Percentiles rank a stretch among this genome's conserved stretches.
Conservation (phyloP, 2,888 invertebrate species). For the Laothoe populi region DNA sequence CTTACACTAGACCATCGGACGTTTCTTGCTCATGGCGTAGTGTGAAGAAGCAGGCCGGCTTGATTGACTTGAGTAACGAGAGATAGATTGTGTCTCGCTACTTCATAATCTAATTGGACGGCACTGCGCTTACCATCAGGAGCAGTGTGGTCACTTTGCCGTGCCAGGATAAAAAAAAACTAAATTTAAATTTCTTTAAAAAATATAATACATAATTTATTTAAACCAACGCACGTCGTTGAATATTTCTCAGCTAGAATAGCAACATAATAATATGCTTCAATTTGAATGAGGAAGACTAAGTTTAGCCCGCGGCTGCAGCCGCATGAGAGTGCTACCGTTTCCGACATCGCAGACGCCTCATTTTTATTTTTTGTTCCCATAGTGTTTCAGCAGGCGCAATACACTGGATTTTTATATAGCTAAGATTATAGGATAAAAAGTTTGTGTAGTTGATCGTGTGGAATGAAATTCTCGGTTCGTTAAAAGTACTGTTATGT, state of each 20-base stretch:
- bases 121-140: no score
- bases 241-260: conserved; percentile 18
- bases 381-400: conserved; percentile 12
- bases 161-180: no score
- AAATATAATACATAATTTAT: conserved; percentile 2
- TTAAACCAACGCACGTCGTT: conserved; percentile 9
- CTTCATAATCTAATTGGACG: no score
- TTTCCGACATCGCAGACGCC: conserved; percentile 22
- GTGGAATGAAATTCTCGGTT: neutral
- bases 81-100: no score
- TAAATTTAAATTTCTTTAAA: no score
- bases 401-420: conserved; percentile 1
- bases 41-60: no score
- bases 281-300: conserved; percentile 58
- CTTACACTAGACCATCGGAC: no score
- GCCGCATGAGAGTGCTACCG: conserved; percentile 23
- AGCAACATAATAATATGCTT: conserved; percentile 43
- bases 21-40: no score
- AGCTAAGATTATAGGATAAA: neutral
- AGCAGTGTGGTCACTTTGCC: no score
- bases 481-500: no score
- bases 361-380: conserved; percentile 20
- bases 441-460: conserved; percentile 6
- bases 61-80: no score
- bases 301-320: conserved; percentile 21